Base-by-base conservation (phyloP, 2,888 invertebrate species). In the Eilema depressum region DNA sequence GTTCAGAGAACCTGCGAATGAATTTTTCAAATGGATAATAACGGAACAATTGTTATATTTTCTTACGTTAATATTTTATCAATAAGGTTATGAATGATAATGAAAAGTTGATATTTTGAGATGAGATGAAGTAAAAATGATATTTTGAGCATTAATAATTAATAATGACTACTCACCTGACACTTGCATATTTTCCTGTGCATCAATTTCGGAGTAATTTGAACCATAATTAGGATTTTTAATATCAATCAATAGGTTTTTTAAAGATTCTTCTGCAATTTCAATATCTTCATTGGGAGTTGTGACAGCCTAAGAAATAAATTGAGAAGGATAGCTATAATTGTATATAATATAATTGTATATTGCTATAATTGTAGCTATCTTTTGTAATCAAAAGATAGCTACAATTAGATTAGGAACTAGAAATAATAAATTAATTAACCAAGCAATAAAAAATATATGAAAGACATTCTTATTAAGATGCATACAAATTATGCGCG, bases 231-330 rank as follows among this genome's bases (percentile, higher is more conserved):
- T 84, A 1, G 89, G 84, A 63, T 89, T 84, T 56, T 86, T 84
- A 59, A 93, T 93, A 75, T 94, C 93, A 41, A 71, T 78, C 56
- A 93, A 75, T 23, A 93, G 79, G 28, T 88, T 88, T 8, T 88
- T 81, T 41, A 94, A 77, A 1, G 88, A 90, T 62, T 89, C 85
- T 2, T 82, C 75, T 11, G 93, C 93, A 2, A 80, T 84, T 69
- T 87, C 82, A 10, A 93, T 81, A 79, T 94, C 93, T 78, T 92
- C 92, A 71, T 83, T 85, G 57, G 83, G 78, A 26, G 65, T 78
- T 28, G 83, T 69, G 56, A 82, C 72, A 57, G 80, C 81, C 93
- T 93, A 41, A 53, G 47, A 61, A 3, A 60, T 47, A 62, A 60
- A 26, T 25, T 1, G 11, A 17, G 23, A 23, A 57, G 47, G 26